Base-by-base conservation (phyloP, 2,797 vertebrate species). In the Epinephelus awoara region DNA sequence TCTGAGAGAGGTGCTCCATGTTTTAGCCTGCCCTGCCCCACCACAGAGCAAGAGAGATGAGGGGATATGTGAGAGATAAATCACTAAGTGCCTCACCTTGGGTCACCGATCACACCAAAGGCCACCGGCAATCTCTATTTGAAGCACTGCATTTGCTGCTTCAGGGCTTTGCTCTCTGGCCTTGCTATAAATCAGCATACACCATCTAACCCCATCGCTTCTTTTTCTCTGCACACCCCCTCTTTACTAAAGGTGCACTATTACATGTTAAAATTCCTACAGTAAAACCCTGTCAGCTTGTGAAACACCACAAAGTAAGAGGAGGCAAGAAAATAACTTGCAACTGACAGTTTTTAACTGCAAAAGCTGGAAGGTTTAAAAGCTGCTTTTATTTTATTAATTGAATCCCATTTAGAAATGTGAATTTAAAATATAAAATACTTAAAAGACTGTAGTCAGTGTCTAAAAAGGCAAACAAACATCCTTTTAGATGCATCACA, bases 111-210 rank as follows among this genome's bases (percentile, higher is more conserved):
- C 94, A 93, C 94, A 94, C 91, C 91, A 94, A 93, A 96, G 95
- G 95, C 95, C 94, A 95, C 91, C 82, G 83, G 94, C 94, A 95
- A 96, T 96, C 95, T 96, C 90, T 95, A 94, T 96, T 95, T 96
- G 95, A 96, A 95, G 93, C 94, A 95, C 92, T 95, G 94, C 91
- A 91, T 95, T 92, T 92, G 93, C 93, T 94, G 94, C 95, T 95
- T 89, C 93, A 94, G 95, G 96, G 93, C 93, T 92, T 93, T 90
- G 94, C 94, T 94, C 94, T 94, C 89, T 95, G 94, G 94, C 95
- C 96, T 91, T 73, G 85, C 94, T 92, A 96, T 96, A 96, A 96
- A 96, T 96, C 95, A 96, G 94, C 93, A 94, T 94, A 93, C 77
- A 90, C 85, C 85, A 91, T 91, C 85, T 82, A 82, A 92, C 81